Conservation (phyloP, 1,140 invertebrate species). For the Drosophila grimshawi region DNA sequence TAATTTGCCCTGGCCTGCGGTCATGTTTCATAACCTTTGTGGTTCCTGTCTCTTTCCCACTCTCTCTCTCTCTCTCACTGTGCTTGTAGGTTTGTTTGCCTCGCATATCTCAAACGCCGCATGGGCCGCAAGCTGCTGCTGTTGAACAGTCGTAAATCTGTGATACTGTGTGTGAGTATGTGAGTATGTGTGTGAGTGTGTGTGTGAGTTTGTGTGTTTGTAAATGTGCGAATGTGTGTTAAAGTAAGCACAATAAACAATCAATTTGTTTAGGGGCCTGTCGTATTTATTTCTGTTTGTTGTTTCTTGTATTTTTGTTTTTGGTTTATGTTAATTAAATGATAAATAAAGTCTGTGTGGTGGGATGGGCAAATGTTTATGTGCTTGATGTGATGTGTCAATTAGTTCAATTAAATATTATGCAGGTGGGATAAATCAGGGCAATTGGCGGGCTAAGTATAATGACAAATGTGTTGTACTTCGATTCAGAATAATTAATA, state of each 20-base stretch:
- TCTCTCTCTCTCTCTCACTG: constrained; percentile 28
- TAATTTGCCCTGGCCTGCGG: constrained; percentile 67
- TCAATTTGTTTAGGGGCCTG: constrained; percentile 64
- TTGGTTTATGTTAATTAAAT: constrained; percentile 76
- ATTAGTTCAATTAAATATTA: constrained; percentile 65
- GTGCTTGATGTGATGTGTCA: constrained; percentile 58
- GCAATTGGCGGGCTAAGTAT: not conserved
- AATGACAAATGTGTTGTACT: too few species aligned
- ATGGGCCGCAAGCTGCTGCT: constrained; percentile 13
- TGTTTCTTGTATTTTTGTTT: constrained; percentile 22
- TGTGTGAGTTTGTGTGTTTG: constrained; percentile 28
- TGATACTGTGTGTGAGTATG: not conserved
- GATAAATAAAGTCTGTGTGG: constrained; percentile 62
- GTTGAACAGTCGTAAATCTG: constrained; percentile 53
- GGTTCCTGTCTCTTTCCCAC: constrained; percentile 28
- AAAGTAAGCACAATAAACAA: constrained; percentile 79
- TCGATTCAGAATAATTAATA: too few species aligned
- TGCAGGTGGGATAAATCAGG: constrained; percentile 40
- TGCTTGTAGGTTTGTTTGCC: constrained; percentile 11
- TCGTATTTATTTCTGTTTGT: constrained; percentile 49
- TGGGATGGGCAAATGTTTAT: constrained; percentile 53
- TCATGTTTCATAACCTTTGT: constrained; percentile 68
- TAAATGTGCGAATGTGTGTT: constrained; percentile 47
- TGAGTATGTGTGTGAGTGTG: constrained; percentile 16
- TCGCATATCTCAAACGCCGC: constrained; percentile 63